A percentile compares a stretch with the other conserved stretches of the same genome.
Conservation (phyloP, 2,888 invertebrate genomes). For the Oligia latruncula region DNA sequence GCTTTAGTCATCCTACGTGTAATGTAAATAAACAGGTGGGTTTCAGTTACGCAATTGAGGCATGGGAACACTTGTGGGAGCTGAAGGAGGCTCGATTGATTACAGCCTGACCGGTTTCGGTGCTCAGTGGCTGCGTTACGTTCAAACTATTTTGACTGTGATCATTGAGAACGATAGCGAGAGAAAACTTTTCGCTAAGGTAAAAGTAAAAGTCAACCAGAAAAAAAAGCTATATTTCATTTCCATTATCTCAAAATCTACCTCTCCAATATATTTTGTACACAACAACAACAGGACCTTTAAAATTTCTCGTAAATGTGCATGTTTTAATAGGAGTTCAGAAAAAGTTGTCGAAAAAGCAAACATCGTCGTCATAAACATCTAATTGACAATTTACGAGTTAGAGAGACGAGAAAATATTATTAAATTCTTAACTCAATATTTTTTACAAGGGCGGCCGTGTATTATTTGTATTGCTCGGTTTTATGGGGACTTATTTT, state of each 20-base stretch:
- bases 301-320: constrained; percentile 7
- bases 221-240: background rate
- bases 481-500: constrained; percentile 45
- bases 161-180: background rate
- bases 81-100: constrained; percentile 27
- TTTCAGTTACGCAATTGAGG: constrained; percentile 54
- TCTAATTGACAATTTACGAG: constrained; percentile 77
- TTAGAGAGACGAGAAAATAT: constrained; percentile 64
- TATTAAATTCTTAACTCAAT: constrained; percentile 67
- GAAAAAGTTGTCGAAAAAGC: constrained; percentile 53
- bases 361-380: constrained; percentile 68
- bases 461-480: constrained; percentile 27
- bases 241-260: background rate
- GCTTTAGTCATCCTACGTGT: constrained; percentile 62
- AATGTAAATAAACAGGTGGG: constrained; percentile 64
- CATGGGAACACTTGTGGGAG: constrained; percentile 32
- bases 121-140: constrained; percentile 1
- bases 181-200: background rate
- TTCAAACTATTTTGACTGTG: background rate
- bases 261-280: too few relatives aligned
- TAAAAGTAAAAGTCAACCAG: too few relatives aligned
- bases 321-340: constrained; percentile 10
- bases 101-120: constrained; percentile 10
- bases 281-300: background rate
- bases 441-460: constrained; percentile 43